Conservation (phyloP, 2,113 vertebrate genomes). For the Labeo rohita region DNA sequence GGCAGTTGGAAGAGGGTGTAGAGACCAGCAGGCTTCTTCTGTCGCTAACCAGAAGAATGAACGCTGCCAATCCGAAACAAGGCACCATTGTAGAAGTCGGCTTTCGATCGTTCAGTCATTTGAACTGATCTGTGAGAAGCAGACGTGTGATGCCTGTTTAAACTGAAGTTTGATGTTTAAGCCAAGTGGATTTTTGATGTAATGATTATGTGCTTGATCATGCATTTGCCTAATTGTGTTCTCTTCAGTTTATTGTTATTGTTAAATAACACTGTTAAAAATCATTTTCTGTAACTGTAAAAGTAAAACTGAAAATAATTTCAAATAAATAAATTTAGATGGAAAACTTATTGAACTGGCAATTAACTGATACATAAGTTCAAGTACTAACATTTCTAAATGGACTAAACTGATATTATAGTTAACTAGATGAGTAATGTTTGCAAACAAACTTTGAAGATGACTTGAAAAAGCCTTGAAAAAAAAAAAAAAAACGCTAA, state of each 20-base stretch:
- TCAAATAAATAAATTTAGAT: no score
- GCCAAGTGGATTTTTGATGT: background rate
- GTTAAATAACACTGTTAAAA: background rate
- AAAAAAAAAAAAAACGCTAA: no score
- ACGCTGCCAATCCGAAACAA: background rate
- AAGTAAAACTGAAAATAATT: background rate
- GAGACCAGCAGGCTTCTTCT: conserved; percentile 29
- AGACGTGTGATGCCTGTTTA: background rate
- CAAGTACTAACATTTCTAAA: no score
- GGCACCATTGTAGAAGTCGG: background rate
- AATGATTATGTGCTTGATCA: background rate
- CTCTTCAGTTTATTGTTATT: background rate
- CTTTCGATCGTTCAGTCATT: background rate
- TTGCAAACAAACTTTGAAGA: no score
- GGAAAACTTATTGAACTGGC: no score
- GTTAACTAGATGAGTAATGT: no score
- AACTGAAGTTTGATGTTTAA: background rate
- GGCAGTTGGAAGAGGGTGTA: conserved; percentile 27
- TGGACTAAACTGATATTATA: no score
- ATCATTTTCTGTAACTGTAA: background rate
- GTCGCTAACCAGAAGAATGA: background rate
- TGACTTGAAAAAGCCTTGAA: no score
- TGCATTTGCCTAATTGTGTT: background rate
- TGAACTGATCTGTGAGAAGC: background rate
- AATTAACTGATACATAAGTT: no score